A percentile compares a stretch with the other conserved stretches of the same genome.
Conservation (phyloP, 2,113 vertebrate species). For the Pollimyrus isidori region DNA sequence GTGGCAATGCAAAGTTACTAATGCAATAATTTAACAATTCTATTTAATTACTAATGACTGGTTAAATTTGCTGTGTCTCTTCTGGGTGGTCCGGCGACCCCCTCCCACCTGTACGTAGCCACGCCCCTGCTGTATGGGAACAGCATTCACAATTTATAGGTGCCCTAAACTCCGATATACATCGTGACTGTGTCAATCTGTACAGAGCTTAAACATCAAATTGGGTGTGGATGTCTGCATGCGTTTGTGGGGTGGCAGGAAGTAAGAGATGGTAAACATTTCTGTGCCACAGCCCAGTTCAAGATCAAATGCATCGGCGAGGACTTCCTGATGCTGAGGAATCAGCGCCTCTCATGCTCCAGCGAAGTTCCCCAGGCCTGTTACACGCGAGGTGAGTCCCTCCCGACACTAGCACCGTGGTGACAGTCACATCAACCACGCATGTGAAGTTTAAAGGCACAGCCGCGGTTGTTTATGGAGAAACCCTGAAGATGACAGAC, state of each 20-base stretch:
- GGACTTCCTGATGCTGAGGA: slow-evolving; percentile 48
- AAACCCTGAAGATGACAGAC: neutral
- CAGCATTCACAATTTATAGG: neutral
- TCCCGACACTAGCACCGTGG: neutral
- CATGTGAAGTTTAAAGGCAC: neutral
- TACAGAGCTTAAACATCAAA: neutral
- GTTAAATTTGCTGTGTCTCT: neutral
- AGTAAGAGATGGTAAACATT: neutral
- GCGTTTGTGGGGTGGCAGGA: neutral
- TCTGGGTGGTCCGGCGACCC: neutral
- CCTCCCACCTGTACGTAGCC: neutral
- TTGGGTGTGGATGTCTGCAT: too few relatives aligned
- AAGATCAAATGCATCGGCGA: slow-evolving; percentile 48
- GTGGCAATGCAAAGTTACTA: neutral
- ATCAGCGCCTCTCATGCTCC: slow-evolving; percentile 39
- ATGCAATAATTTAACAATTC: neutral
- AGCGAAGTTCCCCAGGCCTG: slow-evolving; percentile 46
- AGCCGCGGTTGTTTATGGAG: neutral
- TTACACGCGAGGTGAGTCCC: slow-evolving; percentile 51
- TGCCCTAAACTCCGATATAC: neutral
- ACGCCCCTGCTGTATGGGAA: neutral
- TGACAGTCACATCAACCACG: neutral
- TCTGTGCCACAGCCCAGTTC: slow-evolving; percentile 24
- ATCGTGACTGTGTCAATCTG: neutral
- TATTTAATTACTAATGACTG: neutral